Base-by-base conservation (phyloP, 2,797 vertebrate species). In the Microcaecilia unicolor region DNA sequence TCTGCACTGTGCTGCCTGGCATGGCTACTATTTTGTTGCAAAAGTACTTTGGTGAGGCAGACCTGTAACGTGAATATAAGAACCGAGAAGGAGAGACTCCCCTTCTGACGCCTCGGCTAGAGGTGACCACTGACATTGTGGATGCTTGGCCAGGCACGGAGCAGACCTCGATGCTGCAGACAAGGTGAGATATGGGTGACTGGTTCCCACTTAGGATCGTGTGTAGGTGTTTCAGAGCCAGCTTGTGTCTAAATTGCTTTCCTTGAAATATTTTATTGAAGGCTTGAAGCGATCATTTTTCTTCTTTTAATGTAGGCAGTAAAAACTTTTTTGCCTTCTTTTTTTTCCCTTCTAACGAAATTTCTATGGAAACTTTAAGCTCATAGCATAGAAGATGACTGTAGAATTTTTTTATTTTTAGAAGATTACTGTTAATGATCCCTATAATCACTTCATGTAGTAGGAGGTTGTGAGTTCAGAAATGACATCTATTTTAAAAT, bases 1-100 rank as follows among this genome's bases (percentile, higher is more conserved):
- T 2, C 70, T 98, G 25, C 95, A 98, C 40, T 98, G 93, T 15
- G 94, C 94, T 3, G 87, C 94, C 17, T 98, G 95, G 93, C 95
- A 98, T 0, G 95, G 95, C 22, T 97, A 98, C 55, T 87, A 89
- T 0, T 50, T 87, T 0, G 95, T 97, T 31, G 90, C 94, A 30
- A 81, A 75, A 52, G 86, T 72, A 1, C 81, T 98, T 5, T 98
- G n/a, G 94, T 55, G 76, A 89, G 66, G 83, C 86, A 0, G 81
- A 87, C 23, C n/a, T 93, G 92, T 58, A 71, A 81, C 1, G 90
- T 91, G 30, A 88, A 97, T 8, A 42, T 90, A 17, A 78, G 65
- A 98, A 98, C 67, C 84, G 86, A 1, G 93, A 97, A 52, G 93
- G 91, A 1, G 95, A 98, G 64, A 97, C 87, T 3, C 78, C 95